A percentile compares a stretch with the other conserved stretches of the same genome.
Conservation (phyloP, 2,888 invertebrate species). For the Reticulitermes lucifugus region DNA sequence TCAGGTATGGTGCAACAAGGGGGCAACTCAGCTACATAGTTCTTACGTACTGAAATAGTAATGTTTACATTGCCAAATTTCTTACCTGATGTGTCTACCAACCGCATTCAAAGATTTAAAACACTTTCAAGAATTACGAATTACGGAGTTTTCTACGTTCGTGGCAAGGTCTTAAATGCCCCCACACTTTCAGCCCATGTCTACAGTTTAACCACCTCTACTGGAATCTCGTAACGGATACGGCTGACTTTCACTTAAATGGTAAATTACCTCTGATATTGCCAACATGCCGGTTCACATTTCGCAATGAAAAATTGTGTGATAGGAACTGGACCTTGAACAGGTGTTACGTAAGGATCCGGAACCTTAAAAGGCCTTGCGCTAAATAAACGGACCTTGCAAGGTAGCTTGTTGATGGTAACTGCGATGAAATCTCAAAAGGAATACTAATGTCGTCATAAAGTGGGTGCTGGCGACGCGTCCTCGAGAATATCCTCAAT, state of each 20-base stretch:
- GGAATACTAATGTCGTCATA: background rate
- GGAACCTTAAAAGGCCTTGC: slow-evolving; percentile 10
- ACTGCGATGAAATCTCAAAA: background rate
- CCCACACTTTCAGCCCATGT: no score
- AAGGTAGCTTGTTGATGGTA: background rate
- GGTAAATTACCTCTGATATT: background rate
- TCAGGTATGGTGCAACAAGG: no score
- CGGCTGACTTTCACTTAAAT: background rate
- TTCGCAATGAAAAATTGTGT: slow-evolving; percentile 15
- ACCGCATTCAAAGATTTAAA: no score
- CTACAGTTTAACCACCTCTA: no score
- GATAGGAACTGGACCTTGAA: background rate
- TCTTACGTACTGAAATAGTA: no score
- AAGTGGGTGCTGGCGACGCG: background rate
- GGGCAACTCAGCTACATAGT: no score
- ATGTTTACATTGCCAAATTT: no score
- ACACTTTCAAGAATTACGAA: no score
- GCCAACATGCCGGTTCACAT: background rate
- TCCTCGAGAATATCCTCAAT: background rate
- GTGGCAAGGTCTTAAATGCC: no score
- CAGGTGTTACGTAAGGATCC: slow-evolving; percentile 23
- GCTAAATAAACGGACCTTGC: slow-evolving; percentile 22
- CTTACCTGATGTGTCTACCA: no score
- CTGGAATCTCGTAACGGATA: background rate
- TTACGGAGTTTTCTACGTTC: no score